These are phyloP conservation scores for Scaptomyza caliginosa DNA, from an alignment of 2,888 invertebrate species.

Conservation along the genomic window DNA sequence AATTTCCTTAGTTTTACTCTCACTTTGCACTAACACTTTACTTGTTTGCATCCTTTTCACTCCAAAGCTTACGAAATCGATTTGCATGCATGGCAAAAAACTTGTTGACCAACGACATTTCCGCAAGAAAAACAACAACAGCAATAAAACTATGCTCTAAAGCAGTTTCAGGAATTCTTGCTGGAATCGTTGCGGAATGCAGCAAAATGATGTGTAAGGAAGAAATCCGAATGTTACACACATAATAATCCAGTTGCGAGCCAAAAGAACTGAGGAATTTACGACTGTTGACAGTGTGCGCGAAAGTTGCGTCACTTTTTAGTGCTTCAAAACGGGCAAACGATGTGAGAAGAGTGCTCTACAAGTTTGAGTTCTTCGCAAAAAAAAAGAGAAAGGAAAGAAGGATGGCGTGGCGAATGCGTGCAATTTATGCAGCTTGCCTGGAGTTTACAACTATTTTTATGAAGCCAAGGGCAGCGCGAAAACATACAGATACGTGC, in stretches of 20 bases:
- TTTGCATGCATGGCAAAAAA: slow-evolving; percentile 1
- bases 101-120: slow-evolving; percentile 1
- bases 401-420: slow-evolving; percentile 10
- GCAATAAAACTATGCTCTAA: not conserved
- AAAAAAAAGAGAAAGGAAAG: slow-evolving; percentile 1
- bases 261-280: slow-evolving; percentile 36
- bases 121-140: not conserved
- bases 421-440: slow-evolving; percentile 70
- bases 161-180: slow-evolving; percentile 7
- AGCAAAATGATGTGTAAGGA: slow-evolving; percentile 13
- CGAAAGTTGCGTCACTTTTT: slow-evolving; percentile 73
- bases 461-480: slow-evolving; percentile 70
- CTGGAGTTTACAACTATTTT: slow-evolving; percentile 76
- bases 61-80: slow-evolving; percentile 8
- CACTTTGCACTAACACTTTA: not conserved
- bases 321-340: slow-evolving; percentile 42
- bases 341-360: slow-evolving; percentile 65
- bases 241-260: slow-evolving; percentile 56
- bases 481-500: slow-evolving; percentile 42
- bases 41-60: not conserved
- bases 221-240: slow-evolving; percentile 28
- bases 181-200: slow-evolving; percentile 12
- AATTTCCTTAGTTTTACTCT: not conserved
- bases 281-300: slow-evolving; percentile 77
- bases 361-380: not conserved